Evolutionary conservation across 2,797 vertebrate species (phyloP).

Genomic region (Anableps anableps): DNA sequence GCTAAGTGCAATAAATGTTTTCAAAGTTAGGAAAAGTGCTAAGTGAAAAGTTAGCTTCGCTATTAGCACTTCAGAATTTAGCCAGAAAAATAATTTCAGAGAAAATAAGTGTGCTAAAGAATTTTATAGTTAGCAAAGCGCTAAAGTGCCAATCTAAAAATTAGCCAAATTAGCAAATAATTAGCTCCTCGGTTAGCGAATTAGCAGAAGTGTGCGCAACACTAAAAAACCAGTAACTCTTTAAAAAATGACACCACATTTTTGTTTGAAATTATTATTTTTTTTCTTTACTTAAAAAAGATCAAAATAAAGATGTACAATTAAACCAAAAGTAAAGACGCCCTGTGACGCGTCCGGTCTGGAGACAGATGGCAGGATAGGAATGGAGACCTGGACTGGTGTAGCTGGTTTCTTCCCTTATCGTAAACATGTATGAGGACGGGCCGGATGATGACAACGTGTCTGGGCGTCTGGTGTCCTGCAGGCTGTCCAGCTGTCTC

Average conservation of each 20-base stretch:
- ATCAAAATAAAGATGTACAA: constrained; percentile 82
- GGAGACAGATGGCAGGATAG: constrained; percentile 65
- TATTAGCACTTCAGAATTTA: too few relatives aligned
- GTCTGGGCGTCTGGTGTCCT: constrained; percentile 29
- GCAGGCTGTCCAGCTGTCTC: constrained; percentile 53
- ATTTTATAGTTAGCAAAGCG: too few relatives aligned
- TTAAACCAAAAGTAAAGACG: constrained; percentile 72
- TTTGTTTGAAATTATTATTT: constrained; percentile 55
- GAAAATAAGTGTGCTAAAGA: too few relatives aligned
- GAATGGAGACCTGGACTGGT: constrained; percentile 53
- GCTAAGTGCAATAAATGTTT: too few relatives aligned
- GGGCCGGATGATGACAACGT: constrained; percentile 18
- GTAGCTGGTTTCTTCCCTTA: constrained; percentile 34
- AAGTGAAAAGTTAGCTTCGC: too few relatives aligned
- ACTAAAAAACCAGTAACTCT: not conserved
- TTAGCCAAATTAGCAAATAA: too few relatives aligned
- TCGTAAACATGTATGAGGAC: not conserved
- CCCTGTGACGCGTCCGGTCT: constrained; percentile 69
- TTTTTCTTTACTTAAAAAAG: constrained; percentile 81
- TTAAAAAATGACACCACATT: constrained; percentile 40
- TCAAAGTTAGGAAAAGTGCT: too few relatives aligned
- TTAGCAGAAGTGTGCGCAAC: not conserved
- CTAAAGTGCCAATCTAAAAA: too few relatives aligned
- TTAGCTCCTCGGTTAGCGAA: not conserved
- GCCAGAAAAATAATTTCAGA: too few relatives aligned